phyloP scores from a whole-genome alignment of 30 jellyfish, hydroid and myxozoan genomes.

The Aurelia sp. region DNA sequence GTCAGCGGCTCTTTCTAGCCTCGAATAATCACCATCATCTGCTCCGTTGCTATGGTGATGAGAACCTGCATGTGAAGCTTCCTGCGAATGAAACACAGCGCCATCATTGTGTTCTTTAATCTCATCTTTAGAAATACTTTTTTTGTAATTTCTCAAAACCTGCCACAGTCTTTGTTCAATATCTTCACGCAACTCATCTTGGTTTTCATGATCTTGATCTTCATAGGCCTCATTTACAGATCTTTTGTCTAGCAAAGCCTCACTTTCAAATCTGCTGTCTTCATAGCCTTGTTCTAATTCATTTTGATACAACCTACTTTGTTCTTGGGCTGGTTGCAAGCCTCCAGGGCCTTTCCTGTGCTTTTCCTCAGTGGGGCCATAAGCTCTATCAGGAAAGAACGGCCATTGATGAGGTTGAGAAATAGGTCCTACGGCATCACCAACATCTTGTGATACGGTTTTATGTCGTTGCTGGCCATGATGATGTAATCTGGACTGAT shows the following conservation, averaged over 20 bases:
- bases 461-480: neutral
- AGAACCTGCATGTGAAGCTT: neutral
- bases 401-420: slow-evolving; percentile 10
- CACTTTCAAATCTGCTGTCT: neutral
- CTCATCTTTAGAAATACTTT: neutral
- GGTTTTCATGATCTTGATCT: neutral
- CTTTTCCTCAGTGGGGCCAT: neutral
- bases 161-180: neutral
- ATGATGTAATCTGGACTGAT: neutral
- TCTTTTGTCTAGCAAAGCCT: neutral
- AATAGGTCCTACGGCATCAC: neutral
- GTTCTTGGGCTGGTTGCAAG: neutral
- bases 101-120: neutral
- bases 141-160: neutral
- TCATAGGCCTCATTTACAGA: neutral
- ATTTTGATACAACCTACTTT: neutral
- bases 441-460: neutral
- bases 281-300: neutral
- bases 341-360: no score
- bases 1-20: neutral
- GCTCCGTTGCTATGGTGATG: slow-evolving; percentile 15
- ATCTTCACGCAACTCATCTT: neutral
- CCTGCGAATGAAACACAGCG: neutral
- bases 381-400: neutral
- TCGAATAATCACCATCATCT: slow-evolving; percentile 7